Base-by-base conservation (phyloP, 2,113 vertebrate species). In the Polypterus senegalus region DNA sequence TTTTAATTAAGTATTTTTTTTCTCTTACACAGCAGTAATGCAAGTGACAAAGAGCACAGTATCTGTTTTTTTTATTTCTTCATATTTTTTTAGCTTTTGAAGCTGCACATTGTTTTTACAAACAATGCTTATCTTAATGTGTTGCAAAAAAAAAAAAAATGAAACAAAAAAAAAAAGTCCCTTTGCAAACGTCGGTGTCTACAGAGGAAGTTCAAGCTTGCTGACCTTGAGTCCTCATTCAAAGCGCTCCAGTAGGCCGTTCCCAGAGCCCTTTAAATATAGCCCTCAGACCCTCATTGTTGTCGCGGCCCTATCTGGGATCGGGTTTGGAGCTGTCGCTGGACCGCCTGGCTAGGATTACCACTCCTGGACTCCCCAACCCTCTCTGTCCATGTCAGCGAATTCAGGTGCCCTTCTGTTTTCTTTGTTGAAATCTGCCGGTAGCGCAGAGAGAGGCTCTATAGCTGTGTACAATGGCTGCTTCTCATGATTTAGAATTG, bases 241-340 rank as follows among this genome's bases (percentile, higher is more conserved):
- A 87, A 82, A 84, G 82, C 83, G 82, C 85, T 87, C 83, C 83
- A 84, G 83, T 81, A 70, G 53, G 73, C 66, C 68, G 72, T 85
- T 86, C 85, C 83, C 85, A 86, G 72, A 78, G 46, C 72, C 70
- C 27, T 80, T 82, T 87, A 86, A 85, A 87, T 86, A 84, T 85
- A 86, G 84, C 76, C 69, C 63, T 56, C 63, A 65, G 72, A 74
- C 77, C 63, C 67, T 68, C 74, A 78, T 69, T 83, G 80, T 77
- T 78, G 81, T 76, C 69, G 70, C 65, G 58, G 70, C 63, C 61
- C 64, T 62, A 62, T 63, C 67, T 71, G 66, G 67, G 73, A 74
- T 63, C 55, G 66, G 53, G 70, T 72, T 72, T 9, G 61, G 46
- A 47, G 9, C 9, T 43, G 43, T 65, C 64, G 6, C 70, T 75